These are phyloP conservation scores for Cydia fagiglandana DNA, from an alignment of 1,140 invertebrate genomes.

Conservation along the genomic window DNA sequence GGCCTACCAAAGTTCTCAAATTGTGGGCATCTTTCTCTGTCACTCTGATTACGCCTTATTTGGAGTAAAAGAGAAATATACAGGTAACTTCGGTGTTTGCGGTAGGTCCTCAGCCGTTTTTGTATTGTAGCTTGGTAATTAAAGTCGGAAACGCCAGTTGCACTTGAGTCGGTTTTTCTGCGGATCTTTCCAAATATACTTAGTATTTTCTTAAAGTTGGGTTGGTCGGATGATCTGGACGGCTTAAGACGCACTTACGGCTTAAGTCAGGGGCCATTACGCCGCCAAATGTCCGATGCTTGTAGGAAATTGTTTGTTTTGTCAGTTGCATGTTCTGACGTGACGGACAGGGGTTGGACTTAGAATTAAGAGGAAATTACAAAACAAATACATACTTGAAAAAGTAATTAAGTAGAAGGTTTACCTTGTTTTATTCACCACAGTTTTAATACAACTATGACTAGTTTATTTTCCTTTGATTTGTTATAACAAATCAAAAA, in stretches of 20 bases:
- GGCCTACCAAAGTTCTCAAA: no score
- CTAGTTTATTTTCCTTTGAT: no score
- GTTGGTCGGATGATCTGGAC: constrained; percentile 6
- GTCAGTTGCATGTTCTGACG: neutral
- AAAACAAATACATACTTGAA: neutral
- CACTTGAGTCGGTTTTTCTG: neutral
- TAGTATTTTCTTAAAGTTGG: constrained; percentile 2
- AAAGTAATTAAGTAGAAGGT: no score
- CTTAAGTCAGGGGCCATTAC: constrained; percentile 38
- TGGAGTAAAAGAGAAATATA: no score
- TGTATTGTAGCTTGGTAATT: neutral
- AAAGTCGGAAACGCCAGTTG: neutral
- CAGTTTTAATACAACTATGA: no score
- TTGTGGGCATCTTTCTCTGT: no score
- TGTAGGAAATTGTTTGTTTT: constrained; percentile 29
- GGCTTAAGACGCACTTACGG: constrained; percentile 26
- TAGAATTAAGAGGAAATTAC: neutral
- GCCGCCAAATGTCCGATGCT: constrained; percentile 22
- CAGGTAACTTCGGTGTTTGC: no score
- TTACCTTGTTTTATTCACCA: no score
- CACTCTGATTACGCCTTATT: no score
- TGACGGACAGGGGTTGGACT: neutral
- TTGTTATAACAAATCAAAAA: no score
- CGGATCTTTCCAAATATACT: neutral
- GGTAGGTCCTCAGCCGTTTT: neutral